A percentile compares a stretch with the other conserved stretches of the same genome.
Conservation (phyloP, 2,797 vertebrate genomes). For the Pseudotriccus pelzelni region DNA sequence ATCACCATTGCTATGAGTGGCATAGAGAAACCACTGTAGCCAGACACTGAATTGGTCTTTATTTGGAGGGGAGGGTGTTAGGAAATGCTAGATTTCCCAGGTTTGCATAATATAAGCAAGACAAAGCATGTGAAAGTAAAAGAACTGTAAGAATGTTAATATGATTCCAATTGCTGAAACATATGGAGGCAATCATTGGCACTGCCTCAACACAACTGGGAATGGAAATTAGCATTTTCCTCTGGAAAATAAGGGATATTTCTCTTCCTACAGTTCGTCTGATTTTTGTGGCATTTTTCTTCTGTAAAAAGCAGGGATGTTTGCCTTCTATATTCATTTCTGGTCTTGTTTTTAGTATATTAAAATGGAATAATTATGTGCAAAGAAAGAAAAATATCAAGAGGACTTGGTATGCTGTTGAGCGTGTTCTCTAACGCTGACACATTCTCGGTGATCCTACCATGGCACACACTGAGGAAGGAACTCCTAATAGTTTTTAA, state of each 20-base stretch:
- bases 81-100: neutral
- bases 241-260: slow-evolving; percentile 11
- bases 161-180: slow-evolving; percentile 47
- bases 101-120: slow-evolving; percentile 25
- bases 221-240: slow-evolving; percentile 61
- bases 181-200: slow-evolving; percentile 45
- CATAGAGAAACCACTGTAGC: neutral
- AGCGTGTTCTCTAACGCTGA: neutral
- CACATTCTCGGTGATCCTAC: neutral
- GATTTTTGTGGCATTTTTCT: neutral
- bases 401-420: neutral
- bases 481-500: neutral
- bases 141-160: slow-evolving; percentile 33
- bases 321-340: neutral
- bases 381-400: neutral
- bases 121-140: slow-evolving; percentile 16
- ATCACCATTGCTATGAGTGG: neutral
- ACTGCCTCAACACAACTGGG: slow-evolving; percentile 38
- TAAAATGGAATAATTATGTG: neutral
- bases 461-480: neutral
- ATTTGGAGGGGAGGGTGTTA: neutral
- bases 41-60: neutral
- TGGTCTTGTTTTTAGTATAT: neutral
- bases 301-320: neutral
- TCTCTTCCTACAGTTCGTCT: neutral